Evolutionary conservation across 1,140 invertebrate species (phyloP).

Genomic region (Drosophila littoralis): DNA sequence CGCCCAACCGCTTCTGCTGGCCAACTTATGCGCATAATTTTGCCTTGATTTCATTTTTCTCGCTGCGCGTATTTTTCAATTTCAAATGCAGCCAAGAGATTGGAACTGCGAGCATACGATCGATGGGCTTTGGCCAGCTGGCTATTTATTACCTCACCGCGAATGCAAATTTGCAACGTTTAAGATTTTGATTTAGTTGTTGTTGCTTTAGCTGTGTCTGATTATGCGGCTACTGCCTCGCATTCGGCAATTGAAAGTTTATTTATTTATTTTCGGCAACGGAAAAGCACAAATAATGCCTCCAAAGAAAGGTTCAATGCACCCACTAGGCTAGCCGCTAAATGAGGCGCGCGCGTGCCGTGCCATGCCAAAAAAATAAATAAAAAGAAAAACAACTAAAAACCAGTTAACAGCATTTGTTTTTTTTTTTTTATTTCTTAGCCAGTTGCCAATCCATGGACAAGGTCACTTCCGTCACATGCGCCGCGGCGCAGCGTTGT

Average conservation of each 20-base stretch:
- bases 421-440: constrained; percentile 10
- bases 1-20: background rate
- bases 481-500: constrained; percentile 34
- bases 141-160: constrained; percentile 78
- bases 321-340: constrained; percentile 38
- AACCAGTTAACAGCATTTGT: constrained; percentile 30
- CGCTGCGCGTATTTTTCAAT: constrained; percentile 73
- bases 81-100: constrained; percentile 68
- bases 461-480: constrained; percentile 79
- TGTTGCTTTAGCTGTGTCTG: constrained; percentile 26
- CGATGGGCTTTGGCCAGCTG: constrained; percentile 70
- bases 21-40: constrained; percentile 81
- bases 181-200: constrained; percentile 32
- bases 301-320: constrained; percentile 55
- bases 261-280: constrained; percentile 12
- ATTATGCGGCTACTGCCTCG: constrained; percentile 32
- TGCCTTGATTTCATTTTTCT: constrained; percentile 82
- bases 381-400: background rate
- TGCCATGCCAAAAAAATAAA: constrained; percentile 3
- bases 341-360: constrained; percentile 50
- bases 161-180: constrained; percentile 67
- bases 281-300: constrained; percentile 49
- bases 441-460: constrained; percentile 67
- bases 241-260: constrained; percentile 38
- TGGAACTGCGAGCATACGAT: constrained; percentile 63